Conservation (phyloP, 2,888 invertebrate species). For the Lordiphosa fenestrarum region DNA sequence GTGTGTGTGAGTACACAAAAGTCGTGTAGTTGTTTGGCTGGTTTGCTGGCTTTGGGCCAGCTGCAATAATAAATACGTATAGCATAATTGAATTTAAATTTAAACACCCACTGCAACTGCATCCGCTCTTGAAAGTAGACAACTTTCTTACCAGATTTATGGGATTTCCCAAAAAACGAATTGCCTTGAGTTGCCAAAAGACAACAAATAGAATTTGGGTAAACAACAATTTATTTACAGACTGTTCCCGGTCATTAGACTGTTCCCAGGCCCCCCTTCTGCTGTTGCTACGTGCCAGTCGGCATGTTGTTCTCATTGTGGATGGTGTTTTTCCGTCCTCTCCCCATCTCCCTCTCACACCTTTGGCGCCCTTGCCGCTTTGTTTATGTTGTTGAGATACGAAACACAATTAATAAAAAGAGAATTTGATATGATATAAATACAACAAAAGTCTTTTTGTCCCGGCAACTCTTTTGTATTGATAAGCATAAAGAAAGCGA, state of each 20-base stretch:
- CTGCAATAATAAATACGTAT: conserved; percentile 56
- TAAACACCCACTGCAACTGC: conserved; percentile 45
- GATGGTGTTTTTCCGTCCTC: background rate
- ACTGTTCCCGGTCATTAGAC: conserved; percentile 24
- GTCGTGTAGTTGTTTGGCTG: conserved; percentile 55
- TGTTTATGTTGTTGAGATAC: conserved; percentile 3
- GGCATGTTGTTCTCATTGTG: conserved; percentile 27
- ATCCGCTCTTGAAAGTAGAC: conserved; percentile 41
- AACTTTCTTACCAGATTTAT: conserved; percentile 1
- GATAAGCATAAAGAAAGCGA: conserved; percentile 17
- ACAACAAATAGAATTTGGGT: conserved; percentile 23
- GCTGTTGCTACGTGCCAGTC: conserved; percentile 66
- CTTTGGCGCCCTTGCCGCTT: conserved; percentile 4
- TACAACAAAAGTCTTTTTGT: conserved; percentile 7
- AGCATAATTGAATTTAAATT: conserved; percentile 65
- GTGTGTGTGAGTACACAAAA: conserved; percentile 13
- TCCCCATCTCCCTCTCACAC: background rate
- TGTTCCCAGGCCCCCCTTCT: conserved; percentile 17
- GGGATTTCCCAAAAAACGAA: background rate
- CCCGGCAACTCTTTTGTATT: conserved; percentile 10
- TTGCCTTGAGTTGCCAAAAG: conserved; percentile 24
- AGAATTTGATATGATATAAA: conserved; percentile 3
- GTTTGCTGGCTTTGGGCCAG: conserved; percentile 56
- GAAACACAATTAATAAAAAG: background rate
- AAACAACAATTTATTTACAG: conserved; percentile 25